phyloP scores from a whole-genome alignment of 2,113 vertebrate genomes.

The Carollia perspicillata region DNA sequence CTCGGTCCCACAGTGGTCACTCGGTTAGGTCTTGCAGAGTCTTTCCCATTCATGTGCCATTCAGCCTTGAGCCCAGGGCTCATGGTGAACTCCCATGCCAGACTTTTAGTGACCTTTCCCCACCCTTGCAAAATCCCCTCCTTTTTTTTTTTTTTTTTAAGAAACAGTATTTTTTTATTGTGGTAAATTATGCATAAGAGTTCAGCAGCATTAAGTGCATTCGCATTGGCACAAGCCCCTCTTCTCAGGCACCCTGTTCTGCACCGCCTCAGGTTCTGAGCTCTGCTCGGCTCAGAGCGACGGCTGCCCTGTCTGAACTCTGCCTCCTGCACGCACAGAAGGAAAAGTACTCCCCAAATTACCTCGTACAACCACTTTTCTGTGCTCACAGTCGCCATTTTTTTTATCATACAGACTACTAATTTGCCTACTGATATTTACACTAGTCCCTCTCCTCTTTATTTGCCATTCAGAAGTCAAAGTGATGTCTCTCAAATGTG shows the following conservation, averaged over 20 bases:
- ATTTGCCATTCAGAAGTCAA: not conserved
- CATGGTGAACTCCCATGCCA: not conserved
- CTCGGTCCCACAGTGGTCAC: not conserved
- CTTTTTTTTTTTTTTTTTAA: too few relatives aligned
- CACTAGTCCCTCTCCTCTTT: not conserved
- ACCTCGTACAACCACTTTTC: not conserved
- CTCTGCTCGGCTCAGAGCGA: not conserved
- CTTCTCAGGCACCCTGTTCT: not conserved
- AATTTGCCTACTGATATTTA: not conserved
- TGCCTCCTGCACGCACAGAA: not conserved
- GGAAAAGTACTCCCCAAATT: not conserved
- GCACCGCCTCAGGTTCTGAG: not conserved
- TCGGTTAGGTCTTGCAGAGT: not conserved
- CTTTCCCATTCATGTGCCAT: not conserved
- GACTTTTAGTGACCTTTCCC: not conserved
- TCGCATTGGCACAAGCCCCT: not conserved
- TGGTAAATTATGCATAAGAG: not conserved
- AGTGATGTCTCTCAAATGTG: not conserved
- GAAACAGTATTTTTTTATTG: not conserved
- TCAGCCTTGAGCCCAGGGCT: not conserved
- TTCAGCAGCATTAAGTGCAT: not conserved
- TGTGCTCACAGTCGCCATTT: not conserved
- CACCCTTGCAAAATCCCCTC: not conserved
- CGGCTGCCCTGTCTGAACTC: not conserved
- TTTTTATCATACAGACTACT: not conserved